Base-by-base conservation (phyloP, 2,113 vertebrate species). In the Takifugu bimaculatus region DNA sequence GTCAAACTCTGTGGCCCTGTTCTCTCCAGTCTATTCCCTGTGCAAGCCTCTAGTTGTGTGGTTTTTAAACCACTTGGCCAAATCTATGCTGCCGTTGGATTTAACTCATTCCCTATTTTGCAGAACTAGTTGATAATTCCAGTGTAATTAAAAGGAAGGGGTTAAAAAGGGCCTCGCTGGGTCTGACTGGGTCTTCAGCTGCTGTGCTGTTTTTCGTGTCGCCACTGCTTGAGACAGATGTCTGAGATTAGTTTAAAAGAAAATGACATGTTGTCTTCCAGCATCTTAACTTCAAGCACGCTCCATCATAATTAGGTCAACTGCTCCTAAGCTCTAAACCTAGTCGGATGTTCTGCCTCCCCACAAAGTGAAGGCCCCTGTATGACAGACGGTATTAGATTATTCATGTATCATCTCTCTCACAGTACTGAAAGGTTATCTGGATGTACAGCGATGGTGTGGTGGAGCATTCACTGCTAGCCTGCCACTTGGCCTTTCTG, bases 241-340 rank as follows among this genome's bases (percentile, higher is more conserved):
- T 76, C 70, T 25, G 39, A 68, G 83, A 86, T 88, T 87, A 87
- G 54, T 26, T 58, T 53, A 51, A 62, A 63, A 50, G 53, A 79
- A 76, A 79, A 68, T 49, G 32, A 45, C 77, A 57, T 39, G 62
- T 20, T 65, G 63, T 13, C 11, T 60, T 65, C 62, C 13, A 58
- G 60, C 13, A 15, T 74, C 74, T 81, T 80, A 78, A 55, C 54
- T 77, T 76, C 26, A 3, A 11, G 28, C 6, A 62, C 48, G 81
- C 75, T 73, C 66, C 52, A 29, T 39, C 48, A 70, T 82, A 86
- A 82, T 80, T 82, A 75, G 78, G 85, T 83, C 82, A 80, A 50
- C 68, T 75, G 71, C 75, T 79, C 60, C 78, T 84, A 60, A 65
- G 65, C 65, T 55, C 43, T 65, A 39, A 14, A 14, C 66, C 50